Evolutionary conservation across 1,140 invertebrate genomes (phyloP).

Genomic region (Diabrotica virgifera): DNA sequence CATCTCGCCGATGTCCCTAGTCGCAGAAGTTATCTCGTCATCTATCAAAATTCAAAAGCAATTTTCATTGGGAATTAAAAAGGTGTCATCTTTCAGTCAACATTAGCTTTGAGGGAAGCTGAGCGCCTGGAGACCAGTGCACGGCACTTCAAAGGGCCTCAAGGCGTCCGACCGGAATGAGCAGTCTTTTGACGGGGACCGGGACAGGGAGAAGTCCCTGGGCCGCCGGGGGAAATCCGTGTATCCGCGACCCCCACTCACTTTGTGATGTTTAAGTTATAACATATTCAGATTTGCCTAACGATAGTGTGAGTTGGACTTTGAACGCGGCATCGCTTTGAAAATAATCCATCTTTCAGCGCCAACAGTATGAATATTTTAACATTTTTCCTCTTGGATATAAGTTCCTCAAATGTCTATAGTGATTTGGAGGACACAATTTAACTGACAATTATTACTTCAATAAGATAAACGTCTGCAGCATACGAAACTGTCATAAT

Average conservation of each 20-base stretch:
- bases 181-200: conserved; percentile 26
- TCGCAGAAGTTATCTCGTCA: conserved; percentile 32
- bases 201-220: conserved; percentile 2
- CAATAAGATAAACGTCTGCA: too few species aligned
- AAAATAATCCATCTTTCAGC: conserved; percentile 1
- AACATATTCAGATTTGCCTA: conserved; percentile 27
- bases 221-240: conserved; percentile 17
- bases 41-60: conserved; percentile 41
- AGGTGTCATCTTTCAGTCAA: conserved; percentile 44
- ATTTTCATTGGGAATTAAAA: conserved; percentile 45
- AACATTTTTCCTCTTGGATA: neutral
- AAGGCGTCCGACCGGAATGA: conserved; percentile 28
- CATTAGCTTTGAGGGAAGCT: conserved; percentile 12
- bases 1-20: conserved; percentile 5
- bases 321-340: neutral
- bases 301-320: conserved; percentile 17
- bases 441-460: too few species aligned
- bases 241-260: conserved; percentile 26
- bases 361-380: neutral
- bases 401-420: too few species aligned
- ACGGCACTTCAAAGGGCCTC: conserved; percentile 35
- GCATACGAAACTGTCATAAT: too few species aligned
- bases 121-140: conserved; percentile 27
- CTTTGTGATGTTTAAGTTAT: conserved; percentile 34
- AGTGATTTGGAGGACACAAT: too few species aligned